Percentiles rank a stretch among this genome's conserved stretches.
Evolutionary conservation across 2,113 vertebrate species (phyloP).

Genomic region (Psephotus haematonotus): DNA sequence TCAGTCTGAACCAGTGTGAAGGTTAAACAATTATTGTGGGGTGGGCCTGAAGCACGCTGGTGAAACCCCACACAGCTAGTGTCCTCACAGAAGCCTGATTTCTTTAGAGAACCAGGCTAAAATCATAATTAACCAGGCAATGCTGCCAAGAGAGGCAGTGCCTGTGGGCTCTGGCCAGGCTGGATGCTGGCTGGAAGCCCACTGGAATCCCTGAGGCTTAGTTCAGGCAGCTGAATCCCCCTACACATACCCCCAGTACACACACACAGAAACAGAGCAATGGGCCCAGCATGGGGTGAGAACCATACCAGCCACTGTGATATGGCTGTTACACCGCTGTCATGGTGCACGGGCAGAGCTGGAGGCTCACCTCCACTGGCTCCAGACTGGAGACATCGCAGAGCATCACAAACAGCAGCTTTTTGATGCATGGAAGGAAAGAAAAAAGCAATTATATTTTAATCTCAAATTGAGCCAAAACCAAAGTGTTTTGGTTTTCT

Average conservation of each 20-base stretch:
- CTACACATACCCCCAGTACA: too few relatives aligned
- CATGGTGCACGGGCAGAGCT: accelerated
- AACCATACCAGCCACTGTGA: accelerated
- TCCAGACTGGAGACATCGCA: not conserved
- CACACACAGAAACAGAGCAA: not conserved
- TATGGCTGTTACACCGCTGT: not conserved
- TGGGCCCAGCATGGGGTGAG: accelerated
- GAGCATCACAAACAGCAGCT: not conserved
- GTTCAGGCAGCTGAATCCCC: not conserved
- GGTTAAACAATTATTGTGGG: not conserved
- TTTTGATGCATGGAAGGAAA: not conserved
- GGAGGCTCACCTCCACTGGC: not conserved
- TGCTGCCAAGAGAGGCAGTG: not conserved
- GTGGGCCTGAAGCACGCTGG: not conserved
- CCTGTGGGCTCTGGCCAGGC: not conserved
- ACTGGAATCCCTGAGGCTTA: not conserved
- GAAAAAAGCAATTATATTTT: not conserved
- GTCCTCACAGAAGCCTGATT: not conserved
- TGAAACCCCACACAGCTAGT: not conserved
- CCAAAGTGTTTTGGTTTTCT: not conserved
- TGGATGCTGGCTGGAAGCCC: not conserved
- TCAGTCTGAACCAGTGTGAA: not conserved
- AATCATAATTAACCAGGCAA: not conserved
- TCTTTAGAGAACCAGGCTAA: not conserved
- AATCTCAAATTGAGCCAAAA: not conserved